These are phyloP conservation scores for Deilephila elpenor DNA, from an alignment of 2,888 invertebrate genomes.

Conservation along the genomic window DNA sequence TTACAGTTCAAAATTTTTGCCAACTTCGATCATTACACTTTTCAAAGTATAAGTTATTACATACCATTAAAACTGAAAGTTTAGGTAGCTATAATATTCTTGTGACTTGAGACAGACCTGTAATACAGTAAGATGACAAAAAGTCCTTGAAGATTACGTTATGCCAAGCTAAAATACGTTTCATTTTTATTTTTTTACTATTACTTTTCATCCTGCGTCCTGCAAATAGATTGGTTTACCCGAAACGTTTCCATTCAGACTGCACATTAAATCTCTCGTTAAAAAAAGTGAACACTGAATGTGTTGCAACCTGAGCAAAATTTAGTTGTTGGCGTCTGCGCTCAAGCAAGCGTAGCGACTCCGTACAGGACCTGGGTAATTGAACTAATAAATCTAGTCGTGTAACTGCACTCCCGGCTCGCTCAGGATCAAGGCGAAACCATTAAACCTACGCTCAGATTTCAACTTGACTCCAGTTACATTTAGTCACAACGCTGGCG, in stretches of 20 bases:
- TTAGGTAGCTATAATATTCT: no score
- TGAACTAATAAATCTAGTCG: slow-evolving; percentile 83
- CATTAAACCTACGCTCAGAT: slow-evolving; percentile 74
- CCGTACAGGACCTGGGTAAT: slow-evolving; percentile 77
- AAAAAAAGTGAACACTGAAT: slow-evolving; percentile 41
- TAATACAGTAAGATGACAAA: not conserved
- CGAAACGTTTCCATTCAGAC: slow-evolving; percentile 22
- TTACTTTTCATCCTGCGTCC: not conserved
- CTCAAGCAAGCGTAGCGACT: slow-evolving; percentile 71
- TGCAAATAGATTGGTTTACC: slow-evolving; percentile 19
- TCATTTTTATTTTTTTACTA: no score
- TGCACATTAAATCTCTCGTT: slow-evolving; percentile 24
- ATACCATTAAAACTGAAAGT: no score
- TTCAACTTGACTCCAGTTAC: slow-evolving; percentile 57
- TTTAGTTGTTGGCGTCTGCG: slow-evolving; percentile 78
- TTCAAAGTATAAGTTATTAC: no score
- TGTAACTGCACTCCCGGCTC: slow-evolving; percentile 69
- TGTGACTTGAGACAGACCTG: not conserved
- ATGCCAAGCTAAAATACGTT: no score
- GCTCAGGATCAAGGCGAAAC: slow-evolving; percentile 73
- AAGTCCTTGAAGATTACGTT: no score
- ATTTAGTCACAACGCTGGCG: slow-evolving; percentile 52
- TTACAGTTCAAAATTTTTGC: not conserved
- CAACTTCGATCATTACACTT: not conserved
- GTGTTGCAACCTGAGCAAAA: slow-evolving; percentile 70